A percentile compares a stretch with the other conserved stretches of the same genome.
phyloP scores from a whole-genome alignment of 2,797 vertebrate species.

The Crocidura indochinensis region DNA sequence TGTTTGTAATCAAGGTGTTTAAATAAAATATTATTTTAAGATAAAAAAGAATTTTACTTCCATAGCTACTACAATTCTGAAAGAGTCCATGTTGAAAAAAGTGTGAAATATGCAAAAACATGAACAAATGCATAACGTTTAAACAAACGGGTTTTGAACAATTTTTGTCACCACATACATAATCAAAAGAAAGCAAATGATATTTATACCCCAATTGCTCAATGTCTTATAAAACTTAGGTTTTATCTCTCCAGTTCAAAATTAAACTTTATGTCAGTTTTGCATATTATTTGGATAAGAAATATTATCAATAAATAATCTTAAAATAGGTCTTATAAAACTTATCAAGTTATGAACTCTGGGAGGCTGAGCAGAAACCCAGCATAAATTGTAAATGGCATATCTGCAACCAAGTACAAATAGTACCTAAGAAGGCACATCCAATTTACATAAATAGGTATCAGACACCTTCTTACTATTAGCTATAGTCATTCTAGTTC shows the following conservation, averaged over 20 bases:
- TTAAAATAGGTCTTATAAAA: background rate
- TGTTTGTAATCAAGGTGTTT: too few species aligned
- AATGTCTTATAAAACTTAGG: background rate
- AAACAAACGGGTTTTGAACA: background rate
- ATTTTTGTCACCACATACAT: background rate
- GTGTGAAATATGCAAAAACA: background rate
- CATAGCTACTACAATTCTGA: background rate
- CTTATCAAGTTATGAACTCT: background rate
- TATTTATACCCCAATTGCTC: background rate
- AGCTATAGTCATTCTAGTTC: background rate
- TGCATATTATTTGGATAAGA: too few species aligned
- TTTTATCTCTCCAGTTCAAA: too few species aligned
- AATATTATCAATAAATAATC: too few species aligned
- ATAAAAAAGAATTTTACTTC: background rate
- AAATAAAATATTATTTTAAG: too few species aligned
- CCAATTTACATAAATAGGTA: background rate
- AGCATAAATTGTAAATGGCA: background rate
- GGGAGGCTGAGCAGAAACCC: background rate
- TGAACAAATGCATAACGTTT: background rate
- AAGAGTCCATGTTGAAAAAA: background rate
- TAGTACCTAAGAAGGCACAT: background rate
- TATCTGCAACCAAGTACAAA: background rate
- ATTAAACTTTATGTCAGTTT: too few species aligned
- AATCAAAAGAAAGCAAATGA: background rate
- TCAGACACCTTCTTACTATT: background rate